Evolutionary conservation across 2,113 vertebrate genomes (phyloP).

Genomic region (Phrynocephalus versicolor): DNA sequence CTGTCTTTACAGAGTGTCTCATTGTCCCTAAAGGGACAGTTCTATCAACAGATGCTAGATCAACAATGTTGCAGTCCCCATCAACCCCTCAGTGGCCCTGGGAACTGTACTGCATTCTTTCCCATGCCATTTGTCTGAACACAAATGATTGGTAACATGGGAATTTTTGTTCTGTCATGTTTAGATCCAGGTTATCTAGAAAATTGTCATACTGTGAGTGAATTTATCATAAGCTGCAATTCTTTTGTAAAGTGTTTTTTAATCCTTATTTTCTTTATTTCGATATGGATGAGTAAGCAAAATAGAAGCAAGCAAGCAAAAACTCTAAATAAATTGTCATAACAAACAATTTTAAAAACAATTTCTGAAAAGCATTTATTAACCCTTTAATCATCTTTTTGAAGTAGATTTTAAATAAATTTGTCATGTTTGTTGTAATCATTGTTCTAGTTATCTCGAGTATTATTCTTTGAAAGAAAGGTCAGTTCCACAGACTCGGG

Average conservation of each 20-base stretch:
- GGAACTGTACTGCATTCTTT: slow-evolving; percentile 3
- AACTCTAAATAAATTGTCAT: neutral
- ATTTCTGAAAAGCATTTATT: too few relatives aligned
- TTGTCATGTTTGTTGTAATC: neutral
- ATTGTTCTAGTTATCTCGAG: neutral
- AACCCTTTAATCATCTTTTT: neutral
- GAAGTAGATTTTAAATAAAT: neutral
- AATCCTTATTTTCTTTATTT: neutral
- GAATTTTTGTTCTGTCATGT: neutral
- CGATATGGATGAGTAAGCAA: too few relatives aligned
- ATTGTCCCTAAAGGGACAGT: slow-evolving; percentile 9
- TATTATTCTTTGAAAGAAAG: neutral
- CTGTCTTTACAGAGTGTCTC: slow-evolving; percentile 39
- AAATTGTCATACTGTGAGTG: neutral
- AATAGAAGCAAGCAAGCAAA: neutral
- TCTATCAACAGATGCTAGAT: slow-evolving; percentile 22
- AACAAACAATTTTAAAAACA: neutral
- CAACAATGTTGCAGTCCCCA: neutral
- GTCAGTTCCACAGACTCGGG: too few relatives aligned
- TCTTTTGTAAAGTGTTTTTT: neutral
- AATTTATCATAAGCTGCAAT: neutral
- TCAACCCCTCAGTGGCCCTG: neutral
- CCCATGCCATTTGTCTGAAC: slow-evolving; percentile 3
- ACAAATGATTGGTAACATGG: slow-evolving; percentile 13
- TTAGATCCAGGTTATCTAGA: neutral